Evolutionary conservation across 2,888 invertebrate genomes (phyloP), one percentile per base, ranked within the genome.

Genomic region (Drosophila falleni): DNA sequence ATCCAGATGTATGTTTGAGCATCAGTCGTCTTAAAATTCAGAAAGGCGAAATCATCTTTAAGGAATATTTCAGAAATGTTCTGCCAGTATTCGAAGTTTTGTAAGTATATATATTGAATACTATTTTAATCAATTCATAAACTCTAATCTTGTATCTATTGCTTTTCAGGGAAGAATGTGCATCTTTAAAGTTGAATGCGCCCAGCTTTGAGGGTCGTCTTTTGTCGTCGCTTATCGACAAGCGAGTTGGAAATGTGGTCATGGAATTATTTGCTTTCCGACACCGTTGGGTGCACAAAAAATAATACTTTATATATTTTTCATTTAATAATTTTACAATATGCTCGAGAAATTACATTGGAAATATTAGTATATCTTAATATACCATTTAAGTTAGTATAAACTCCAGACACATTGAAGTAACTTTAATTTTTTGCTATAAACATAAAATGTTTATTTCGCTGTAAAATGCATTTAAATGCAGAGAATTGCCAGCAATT

Each of bases 261-360:
- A 76, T 87, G 80, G 72, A 87, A 35, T 51, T 87, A 26, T 85
- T 85, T 56, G 84, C 84, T 1, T 84, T 80, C 60, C 85, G 87
- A 13, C 69, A 84, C 35, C 74, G 74, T 68, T 87, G 81, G 87
- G 73, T 87, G 51, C 84, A 84, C 46, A 71, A 55, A 42, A 49
- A 66, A 37, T 66, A 71, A n/a, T 42, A 42, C 5, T 11, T 23
- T n/a, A 19, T 9, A 47, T 5, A 16, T 23, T 5, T 55, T 5
- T 29, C 19, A 8, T 42, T 13, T 3, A 13, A n/a, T 41, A 11
- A 8, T 13, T 5, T 26, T 39, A 31, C 8, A 29, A 29, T 6
- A 29, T 29, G 8, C 1, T 29, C 8, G 29, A 29, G 29, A 5
- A 29, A 29, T 8, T 29, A 29, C 29, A 31, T 31, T 31, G 8